Percentiles rank a stretch among this genome's conserved stretches.
Evolutionary conservation across 2,113 vertebrate genomes (phyloP).

Genomic region (Paralichthys olivaceus): DNA sequence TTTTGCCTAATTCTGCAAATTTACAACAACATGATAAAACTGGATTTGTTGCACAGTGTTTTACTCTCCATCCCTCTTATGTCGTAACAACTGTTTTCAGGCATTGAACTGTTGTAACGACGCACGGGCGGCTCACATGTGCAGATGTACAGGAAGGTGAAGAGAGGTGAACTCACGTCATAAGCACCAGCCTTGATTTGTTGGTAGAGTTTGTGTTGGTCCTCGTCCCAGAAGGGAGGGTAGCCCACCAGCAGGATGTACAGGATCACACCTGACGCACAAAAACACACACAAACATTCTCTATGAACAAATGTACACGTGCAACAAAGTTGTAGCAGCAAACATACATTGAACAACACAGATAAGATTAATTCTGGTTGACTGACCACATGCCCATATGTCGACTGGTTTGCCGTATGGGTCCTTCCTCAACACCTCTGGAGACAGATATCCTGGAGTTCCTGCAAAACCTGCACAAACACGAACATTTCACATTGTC

Average conservation of each 20-base stretch:
- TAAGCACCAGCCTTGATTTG: constrained; percentile 99
- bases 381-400: constrained; percentile 99
- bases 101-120: too few species aligned
- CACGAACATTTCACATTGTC: not conserved
- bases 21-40: too few species aligned
- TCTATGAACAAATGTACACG: not conserved
- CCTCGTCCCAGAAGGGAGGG: constrained; percentile 99
- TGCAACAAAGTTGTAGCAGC: not conserved
- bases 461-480: constrained; percentile 92
- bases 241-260: constrained; percentile 99
- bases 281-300: constrained; percentile 47
- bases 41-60: too few species aligned
- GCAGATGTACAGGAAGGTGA: too few species aligned
- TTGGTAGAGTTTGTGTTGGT: constrained; percentile 99
- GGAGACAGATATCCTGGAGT: constrained; percentile 98
- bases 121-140: too few species aligned
- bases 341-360: too few species aligned
- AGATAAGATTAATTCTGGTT: too few species aligned
- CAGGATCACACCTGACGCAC: constrained; percentile 92
- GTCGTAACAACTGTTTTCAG: too few species aligned
- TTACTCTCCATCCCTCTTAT: too few species aligned
- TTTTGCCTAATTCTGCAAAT: too few species aligned
- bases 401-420: constrained; percentile 99
- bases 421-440: constrained; percentile 98
- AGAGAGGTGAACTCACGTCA: constrained; percentile 87